Base-by-base conservation (phyloP, 1,140 invertebrate species). In the Papilio polytes region DNA sequence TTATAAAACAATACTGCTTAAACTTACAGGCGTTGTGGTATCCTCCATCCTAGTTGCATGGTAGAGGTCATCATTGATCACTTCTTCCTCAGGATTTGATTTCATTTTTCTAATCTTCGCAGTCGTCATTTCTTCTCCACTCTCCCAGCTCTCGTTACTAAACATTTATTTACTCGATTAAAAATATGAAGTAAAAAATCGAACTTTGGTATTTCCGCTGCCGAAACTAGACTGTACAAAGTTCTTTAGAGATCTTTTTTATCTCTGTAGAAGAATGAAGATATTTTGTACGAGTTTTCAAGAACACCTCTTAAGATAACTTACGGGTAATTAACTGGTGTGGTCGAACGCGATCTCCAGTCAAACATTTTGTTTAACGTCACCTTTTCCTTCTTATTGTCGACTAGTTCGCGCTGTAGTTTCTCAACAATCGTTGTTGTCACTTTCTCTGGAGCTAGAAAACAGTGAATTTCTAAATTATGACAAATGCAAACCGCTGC, bases 321-420 rank as follows among this genome's bases (percentile, higher is more conserved):
- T 66, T 44, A 78, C 77, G 53, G 59, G 18, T n/a, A 36, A 18
- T 36, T 63, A 20, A 15, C 41, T n/a, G 56, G 36, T 22, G 53
- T 41, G 12, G 77, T 66, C 13, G 77, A 63, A 20, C 77, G 26
- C 3, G 77, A 66, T 41, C 77, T 9, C 77, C 77, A 78, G 53
- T 78, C 77, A n/a, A 78, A 78, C 77, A 78, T 78, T 66, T 78
- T 78, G n/a, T 78, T 78, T 10, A 63, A 20, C n/a, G 77, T 59
- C 56, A 63, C 36, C 36, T 63, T 41, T 12, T 63, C 53, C 48
- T 78, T 78, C 36, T 59, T 63, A 4, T 78, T 78, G 6, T 76
- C 74, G 7, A 78, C 56, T 3, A 78, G 56, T 41, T 78, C 77
- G 15, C 44, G 77, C 12, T 78, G 31, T 15, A 78, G 36, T 51